A percentile compares a stretch with the other conserved stretches of the same genome.
These are phyloP conservation scores for Criorhina ranunculi DNA, from an alignment of 2,888 invertebrate species.

Conservation along the genomic window DNA sequence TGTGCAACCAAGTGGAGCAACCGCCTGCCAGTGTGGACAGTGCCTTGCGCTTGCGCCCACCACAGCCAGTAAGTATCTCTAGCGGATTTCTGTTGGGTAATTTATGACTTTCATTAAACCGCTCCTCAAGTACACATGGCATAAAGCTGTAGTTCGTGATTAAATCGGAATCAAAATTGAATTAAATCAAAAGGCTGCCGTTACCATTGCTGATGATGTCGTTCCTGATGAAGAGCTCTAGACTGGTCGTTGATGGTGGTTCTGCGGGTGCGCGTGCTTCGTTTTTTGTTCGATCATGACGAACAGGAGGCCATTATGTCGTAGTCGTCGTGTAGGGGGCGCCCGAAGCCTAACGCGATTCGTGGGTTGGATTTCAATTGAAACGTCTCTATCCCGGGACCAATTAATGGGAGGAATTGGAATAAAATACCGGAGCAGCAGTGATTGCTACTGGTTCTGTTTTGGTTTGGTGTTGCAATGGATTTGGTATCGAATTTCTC, in stretches of 20 bases:
- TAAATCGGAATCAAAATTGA: constrained; percentile 75
- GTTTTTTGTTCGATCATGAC: constrained; percentile 66
- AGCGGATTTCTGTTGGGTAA: constrained; percentile 65
- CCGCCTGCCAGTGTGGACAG: constrained; percentile 24
- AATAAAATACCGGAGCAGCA: constrained; percentile 69
- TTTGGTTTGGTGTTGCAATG: constrained; percentile 24
- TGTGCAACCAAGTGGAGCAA: constrained; percentile 69
- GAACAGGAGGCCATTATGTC: constrained; percentile 66
- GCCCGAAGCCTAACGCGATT: constrained; percentile 62
- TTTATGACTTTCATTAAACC: constrained; percentile 76
- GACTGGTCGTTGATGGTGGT: constrained; percentile 4
- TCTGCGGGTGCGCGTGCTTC: constrained; percentile 29
- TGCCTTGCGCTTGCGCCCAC: constrained; percentile 52
- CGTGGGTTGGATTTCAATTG: constrained; percentile 68
- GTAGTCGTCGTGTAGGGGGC: constrained; percentile 69
- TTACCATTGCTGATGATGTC: constrained; percentile 36
- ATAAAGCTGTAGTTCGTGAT: constrained; percentile 76
- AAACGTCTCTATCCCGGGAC: constrained; percentile 69
- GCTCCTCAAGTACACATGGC: constrained; percentile 73
- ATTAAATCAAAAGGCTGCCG: constrained; percentile 73
- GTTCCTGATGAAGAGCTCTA: constrained; percentile 17
- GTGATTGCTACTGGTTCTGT: constrained; percentile 67
- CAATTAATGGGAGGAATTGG: constrained; percentile 72
- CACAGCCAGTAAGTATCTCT: constrained; percentile 42
- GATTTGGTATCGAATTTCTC: constrained; percentile 68